A percentile compares a stretch with the other conserved stretches of the same genome.
Conservation (phyloP, 2,113 vertebrate species). For the Addax nasomaculatus region DNA sequence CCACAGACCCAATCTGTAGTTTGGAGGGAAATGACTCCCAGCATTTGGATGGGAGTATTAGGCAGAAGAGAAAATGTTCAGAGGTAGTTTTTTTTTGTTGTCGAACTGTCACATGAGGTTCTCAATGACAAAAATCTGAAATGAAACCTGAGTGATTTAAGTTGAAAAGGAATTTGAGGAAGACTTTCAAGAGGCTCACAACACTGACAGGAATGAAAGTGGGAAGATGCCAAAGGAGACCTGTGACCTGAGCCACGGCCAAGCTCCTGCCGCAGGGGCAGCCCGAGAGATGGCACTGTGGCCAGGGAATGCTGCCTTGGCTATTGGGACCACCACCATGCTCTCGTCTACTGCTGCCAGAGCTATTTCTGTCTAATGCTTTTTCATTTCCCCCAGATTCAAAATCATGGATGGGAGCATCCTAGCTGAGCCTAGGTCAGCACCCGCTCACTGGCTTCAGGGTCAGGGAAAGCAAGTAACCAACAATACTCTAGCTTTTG, state of each 20-base stretch:
- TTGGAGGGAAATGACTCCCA: not conserved
- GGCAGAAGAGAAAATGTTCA: not conserved
- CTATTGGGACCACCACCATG: not conserved
- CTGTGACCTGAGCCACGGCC: not conserved
- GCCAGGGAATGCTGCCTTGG: not conserved
- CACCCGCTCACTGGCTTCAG: not conserved
- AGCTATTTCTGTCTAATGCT: not conserved
- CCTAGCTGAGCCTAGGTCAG: not conserved
- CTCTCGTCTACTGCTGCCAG: not conserved
- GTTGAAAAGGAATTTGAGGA: not conserved
- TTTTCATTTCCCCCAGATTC: not conserved
- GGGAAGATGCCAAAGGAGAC: not conserved
- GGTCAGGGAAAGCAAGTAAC: not conserved
- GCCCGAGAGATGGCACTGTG: not conserved
- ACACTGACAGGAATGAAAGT: not conserved
- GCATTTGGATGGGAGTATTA: not conserved
- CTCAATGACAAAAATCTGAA: not conserved
- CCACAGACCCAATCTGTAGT: not conserved
- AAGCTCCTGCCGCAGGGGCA: not conserved
- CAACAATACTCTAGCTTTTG: not conserved
- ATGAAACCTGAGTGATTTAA: not conserved
- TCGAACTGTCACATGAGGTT: not conserved
- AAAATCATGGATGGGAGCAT: not conserved
- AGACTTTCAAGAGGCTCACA: not conserved
- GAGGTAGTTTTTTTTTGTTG: not conserved